Conservation (phyloP, 2,888 invertebrate genomes). For the Ennomos erosarius region DNA sequence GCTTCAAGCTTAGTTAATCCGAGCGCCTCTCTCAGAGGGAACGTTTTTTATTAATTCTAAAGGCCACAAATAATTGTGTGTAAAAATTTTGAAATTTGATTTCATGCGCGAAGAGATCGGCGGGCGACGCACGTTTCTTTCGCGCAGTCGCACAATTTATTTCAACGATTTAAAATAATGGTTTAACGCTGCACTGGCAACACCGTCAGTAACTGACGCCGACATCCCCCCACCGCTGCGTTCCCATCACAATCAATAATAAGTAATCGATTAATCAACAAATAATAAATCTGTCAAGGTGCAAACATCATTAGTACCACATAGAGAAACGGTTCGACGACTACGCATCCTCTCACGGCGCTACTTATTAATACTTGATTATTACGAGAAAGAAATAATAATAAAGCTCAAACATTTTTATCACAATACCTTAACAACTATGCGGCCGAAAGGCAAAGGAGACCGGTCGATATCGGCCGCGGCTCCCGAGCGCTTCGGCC, state of each 20-base stretch:
- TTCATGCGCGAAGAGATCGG: conserved; percentile 27
- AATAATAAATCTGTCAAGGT: conserved; percentile 58
- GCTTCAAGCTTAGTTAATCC: conserved; percentile 60
- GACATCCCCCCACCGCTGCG: conserved; percentile 39
- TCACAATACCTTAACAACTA: conserved; percentile 60
- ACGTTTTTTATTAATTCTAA: conserved; percentile 52
- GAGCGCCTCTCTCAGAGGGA: conserved; percentile 44
- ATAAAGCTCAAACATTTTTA: conserved; percentile 60
- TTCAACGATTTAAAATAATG: conserved; percentile 6
- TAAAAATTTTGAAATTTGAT: conserved; percentile 43
- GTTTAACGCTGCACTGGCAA: conserved; percentile 16
- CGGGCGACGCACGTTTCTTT: not conserved
- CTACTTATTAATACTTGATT: conserved; percentile 41
- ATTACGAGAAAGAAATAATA: conserved; percentile 43
- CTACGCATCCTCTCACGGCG: conserved; percentile 31
- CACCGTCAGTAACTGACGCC: conserved; percentile 33
- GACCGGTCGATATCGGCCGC: conserved; percentile 7
- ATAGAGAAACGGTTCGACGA: conserved; percentile 37
- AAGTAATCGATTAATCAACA: conserved; percentile 48
- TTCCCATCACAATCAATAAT: conserved; percentile 49
- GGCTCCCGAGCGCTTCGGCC: conserved; percentile 27
- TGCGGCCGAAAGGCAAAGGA: conserved; percentile 26
- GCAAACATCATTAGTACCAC: conserved; percentile 53
- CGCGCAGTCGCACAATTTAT: conserved; percentile 6
- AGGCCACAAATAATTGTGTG: conserved; percentile 59